These are phyloP conservation scores for Leptopilina myrica DNA, from an alignment of 2,888 invertebrate species.

Conservation along the genomic window DNA sequence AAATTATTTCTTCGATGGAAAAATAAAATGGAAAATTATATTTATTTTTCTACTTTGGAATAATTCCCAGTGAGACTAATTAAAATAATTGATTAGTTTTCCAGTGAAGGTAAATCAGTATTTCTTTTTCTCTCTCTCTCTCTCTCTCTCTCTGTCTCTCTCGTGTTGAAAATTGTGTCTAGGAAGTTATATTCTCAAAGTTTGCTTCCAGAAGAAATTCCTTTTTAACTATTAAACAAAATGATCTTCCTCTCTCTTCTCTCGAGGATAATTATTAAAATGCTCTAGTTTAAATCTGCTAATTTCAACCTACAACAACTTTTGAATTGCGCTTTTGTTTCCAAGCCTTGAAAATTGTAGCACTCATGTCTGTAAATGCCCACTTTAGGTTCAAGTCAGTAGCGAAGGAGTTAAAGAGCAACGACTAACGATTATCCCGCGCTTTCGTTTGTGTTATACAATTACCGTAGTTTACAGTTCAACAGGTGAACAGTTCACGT, in stretches of 20 bases:
- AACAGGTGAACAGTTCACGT: slow-evolving; percentile 40
- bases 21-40: too few species aligned
- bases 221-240: slow-evolving; percentile 14
- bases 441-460: slow-evolving; percentile 32
- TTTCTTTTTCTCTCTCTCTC: neutral
- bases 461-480: slow-evolving; percentile 35
- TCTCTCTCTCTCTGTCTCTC: neutral
- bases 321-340: slow-evolving; percentile 25
- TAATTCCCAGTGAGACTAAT: neutral
- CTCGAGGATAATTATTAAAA: slow-evolving; percentile 33
- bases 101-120: neutral
- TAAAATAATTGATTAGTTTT: neutral
- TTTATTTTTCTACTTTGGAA: too few species aligned
- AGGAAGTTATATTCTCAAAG: slow-evolving; percentile 13
- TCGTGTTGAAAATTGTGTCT: neutral
- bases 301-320: slow-evolving; percentile 30
- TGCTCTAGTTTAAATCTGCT: slow-evolving; percentile 25
- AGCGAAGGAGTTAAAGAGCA: slow-evolving; percentile 40
- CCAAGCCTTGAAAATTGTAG: slow-evolving; percentile 17
- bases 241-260: slow-evolving; percentile 17
- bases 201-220: slow-evolving; percentile 5
- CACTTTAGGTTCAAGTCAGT: slow-evolving; percentile 40
- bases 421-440: slow-evolving; percentile 31
- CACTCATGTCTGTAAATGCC: slow-evolving; percentile 41
- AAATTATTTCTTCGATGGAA: too few species aligned